A percentile compares a stretch with the other conserved stretches of the same genome.
phyloP scores from a whole-genome alignment of 2,113 vertebrate genomes.

The Pelodiscus sinensis region DNA sequence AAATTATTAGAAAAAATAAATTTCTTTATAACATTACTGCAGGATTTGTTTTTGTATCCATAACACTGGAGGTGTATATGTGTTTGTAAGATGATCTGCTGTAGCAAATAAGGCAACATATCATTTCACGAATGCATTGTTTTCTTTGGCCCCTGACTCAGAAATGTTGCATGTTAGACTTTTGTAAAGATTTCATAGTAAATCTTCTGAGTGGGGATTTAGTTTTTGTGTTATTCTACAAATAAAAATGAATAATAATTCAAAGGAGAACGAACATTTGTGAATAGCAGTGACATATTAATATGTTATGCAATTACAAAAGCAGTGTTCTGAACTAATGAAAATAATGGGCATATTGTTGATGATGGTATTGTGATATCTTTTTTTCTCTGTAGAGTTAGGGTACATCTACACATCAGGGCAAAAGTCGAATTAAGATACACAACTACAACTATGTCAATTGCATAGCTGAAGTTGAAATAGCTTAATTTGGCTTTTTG shows the following conservation, averaged over 20 bases:
- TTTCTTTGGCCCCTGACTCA: neutral
- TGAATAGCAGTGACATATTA: rapidly evolving
- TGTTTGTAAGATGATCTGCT: neutral
- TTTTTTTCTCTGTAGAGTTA: neutral
- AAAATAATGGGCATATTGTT: neutral
- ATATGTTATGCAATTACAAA: neutral
- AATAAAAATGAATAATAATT: neutral
- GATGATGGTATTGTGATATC: neutral
- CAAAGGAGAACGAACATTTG: neutral
- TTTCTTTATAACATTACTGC: neutral
- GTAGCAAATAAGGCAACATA: neutral
- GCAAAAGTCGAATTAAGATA: too few relatives aligned
- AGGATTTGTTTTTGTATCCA: neutral
- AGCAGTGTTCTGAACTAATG: neutral
- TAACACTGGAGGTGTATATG: neutral
- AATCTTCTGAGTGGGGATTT: neutral
- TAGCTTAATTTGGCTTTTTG: too few relatives aligned
- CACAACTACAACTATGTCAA: too few relatives aligned
- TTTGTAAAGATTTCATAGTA: neutral
- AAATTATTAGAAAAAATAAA: neutral
- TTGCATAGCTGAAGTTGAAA: too few relatives aligned
- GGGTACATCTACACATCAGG: too few relatives aligned
- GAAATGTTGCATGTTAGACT: neutral
- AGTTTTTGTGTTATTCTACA: neutral
- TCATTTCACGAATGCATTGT: neutral